Base-by-base conservation (phyloP, 2,797 vertebrate genomes). In the Pyrocephalus nanus region DNA sequence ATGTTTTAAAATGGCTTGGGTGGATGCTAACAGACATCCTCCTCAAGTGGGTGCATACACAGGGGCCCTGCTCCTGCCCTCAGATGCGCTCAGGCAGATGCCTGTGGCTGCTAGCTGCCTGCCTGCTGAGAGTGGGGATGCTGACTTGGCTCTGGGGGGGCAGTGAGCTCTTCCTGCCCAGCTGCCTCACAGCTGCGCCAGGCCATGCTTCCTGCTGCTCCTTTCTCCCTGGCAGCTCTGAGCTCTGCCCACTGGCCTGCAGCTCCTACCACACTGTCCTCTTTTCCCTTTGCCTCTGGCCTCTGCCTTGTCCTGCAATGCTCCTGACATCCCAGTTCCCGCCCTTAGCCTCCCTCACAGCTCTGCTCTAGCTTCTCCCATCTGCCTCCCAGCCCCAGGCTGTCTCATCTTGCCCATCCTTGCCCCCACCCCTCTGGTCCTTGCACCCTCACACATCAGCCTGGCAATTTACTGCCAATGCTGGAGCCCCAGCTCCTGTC, bases 391-490 rank as follows among this genome's bases (percentile, higher is more conserved):
- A 1, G 42, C 26, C 34, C 9, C 6, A 1, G 62, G 36, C 47
- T 30, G 29, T 27, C 23, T 15, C 70, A 38, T 36, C 23, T 55
- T 42, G 48, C 30, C 47, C 12, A 19, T 19, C 42, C 11, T 22
- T 45, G 62, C 47, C 32, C 25, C 54, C 6, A 42, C 7, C 15
- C 21, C 53, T 1, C 0, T 2, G 20, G 32, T 27, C 11, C 60
- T 38, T 20, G 6, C 22, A 21, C 47, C 57, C 54, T 23, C 60
- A 4, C n/a, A 3, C 21, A 8, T 9, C 55, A 40, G 25, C 47
- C 65, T 0, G 1, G 17, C 16, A 4, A 16, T 29, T 25, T 40
- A 6, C 9, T 51, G 40, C 42, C 23, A 12, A 1, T 1, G 2
- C 50, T 8, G 10, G 12, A 66, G 18, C 12, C 15, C 21, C 0